These are phyloP conservation scores for Merops nubicus DNA, from an alignment of 2,113 vertebrate species.

Conservation along the genomic window DNA sequence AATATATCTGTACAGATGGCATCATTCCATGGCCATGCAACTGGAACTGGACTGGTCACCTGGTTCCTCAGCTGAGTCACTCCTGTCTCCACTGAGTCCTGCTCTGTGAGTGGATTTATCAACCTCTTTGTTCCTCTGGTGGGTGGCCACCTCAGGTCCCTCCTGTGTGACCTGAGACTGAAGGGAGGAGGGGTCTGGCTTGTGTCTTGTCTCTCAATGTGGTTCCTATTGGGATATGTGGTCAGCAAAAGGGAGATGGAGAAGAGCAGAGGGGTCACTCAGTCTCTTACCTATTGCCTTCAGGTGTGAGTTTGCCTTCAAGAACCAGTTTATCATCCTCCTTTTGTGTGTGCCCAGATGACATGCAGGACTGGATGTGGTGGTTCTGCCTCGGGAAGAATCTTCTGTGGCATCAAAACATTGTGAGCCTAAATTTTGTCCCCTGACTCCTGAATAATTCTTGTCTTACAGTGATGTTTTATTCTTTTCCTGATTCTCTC, in stretches of 20 bases:
- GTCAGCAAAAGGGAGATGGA: not conserved
- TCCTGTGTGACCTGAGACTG: too few species aligned
- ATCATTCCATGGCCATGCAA: too few species aligned
- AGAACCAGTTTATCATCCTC: not conserved
- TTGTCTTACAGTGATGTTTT: not conserved
- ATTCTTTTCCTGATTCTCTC: not conserved
- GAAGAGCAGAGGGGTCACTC: not conserved
- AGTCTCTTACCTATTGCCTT: not conserved
- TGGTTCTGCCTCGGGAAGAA: not conserved
- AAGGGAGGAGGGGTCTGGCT: too few species aligned
- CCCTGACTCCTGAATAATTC: not conserved
- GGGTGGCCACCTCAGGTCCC: too few species aligned
- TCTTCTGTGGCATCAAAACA: not conserved
- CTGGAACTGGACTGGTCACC: too few species aligned
- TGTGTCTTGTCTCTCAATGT: too few species aligned
- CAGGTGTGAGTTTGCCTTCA: not conserved
- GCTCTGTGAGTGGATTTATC: too few species aligned
- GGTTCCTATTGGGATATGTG: too few species aligned
- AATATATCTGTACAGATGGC: too few species aligned
- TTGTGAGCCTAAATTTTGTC: not conserved
- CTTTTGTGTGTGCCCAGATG: fast-evolving
- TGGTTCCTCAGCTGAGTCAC: too few species aligned
- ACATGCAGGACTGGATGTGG: not conserved
- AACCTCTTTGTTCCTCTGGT: too few species aligned
- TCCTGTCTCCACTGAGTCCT: too few species aligned